Conservation (phyloP, 1,140 invertebrate genomes). For the Lordiphosa clarofinis region DNA sequence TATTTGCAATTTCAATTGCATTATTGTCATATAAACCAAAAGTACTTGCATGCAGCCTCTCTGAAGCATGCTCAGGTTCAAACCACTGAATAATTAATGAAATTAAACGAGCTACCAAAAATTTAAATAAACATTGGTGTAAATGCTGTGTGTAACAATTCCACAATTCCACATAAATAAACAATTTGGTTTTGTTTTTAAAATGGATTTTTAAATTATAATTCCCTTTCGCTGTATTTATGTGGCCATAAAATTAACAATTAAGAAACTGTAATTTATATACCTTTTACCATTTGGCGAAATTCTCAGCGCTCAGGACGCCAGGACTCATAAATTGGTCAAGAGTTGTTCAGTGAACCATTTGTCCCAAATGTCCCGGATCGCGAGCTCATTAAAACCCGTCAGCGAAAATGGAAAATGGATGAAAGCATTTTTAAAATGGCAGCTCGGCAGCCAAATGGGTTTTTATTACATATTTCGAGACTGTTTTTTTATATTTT, state of each 20-base stretch:
- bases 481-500: too few relatives aligned
- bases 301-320: not conserved
- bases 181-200: constrained; percentile 3
- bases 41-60: constrained; percentile 4
- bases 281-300: constrained; percentile 1
- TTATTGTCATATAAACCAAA: constrained; percentile 17
- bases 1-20: constrained; percentile 52
- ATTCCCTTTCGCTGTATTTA: constrained; percentile 16
- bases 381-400: constrained; percentile 48
- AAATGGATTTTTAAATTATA: not conserved
- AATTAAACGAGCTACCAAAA: constrained; percentile 37
- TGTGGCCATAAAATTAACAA: constrained; percentile 25
- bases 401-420: constrained; percentile 38
- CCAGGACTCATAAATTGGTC: constrained; percentile 30
- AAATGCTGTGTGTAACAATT: constrained; percentile 53
- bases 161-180: constrained; percentile 19
- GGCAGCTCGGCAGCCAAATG: constrained; percentile 6
- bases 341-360: constrained; percentile 37
- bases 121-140: constrained; percentile 56
- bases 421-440: constrained; percentile 37
- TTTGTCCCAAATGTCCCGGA: not conserved
- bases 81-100: constrained; percentile 51
- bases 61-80: constrained; percentile 18
- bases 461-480: constrained; percentile 9
- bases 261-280: constrained; percentile 25